Evolutionary conservation across 2,113 vertebrate species (phyloP), one percentile per base, ranked within the genome.

Genomic region (Oryzias curvinotus): DNA sequence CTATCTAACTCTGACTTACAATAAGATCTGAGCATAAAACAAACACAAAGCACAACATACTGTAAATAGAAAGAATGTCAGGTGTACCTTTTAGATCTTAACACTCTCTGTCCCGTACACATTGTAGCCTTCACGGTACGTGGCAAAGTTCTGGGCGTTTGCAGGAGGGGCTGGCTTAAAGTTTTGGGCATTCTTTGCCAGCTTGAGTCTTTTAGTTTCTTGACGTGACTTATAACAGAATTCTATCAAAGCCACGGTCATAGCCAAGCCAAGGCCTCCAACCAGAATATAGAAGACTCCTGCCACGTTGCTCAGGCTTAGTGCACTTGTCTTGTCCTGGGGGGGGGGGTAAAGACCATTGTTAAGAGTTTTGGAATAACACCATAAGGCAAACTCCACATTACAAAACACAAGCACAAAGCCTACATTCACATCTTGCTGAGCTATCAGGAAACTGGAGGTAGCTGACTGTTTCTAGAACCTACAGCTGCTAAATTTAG

Each of bases 231-330:
- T 99, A 92, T 98, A 99, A 92, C 97, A 99, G 92, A 99, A 99
- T 91, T 99, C 97, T 89, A 99, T 96, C 87, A 99, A 92, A 66
- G 97, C 97, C 92, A 99, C 97, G 55, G 98, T 98, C 97, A 99
- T 99, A 87, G 97, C 97, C 80, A 99, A 91, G 77, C 97, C 97
- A 19, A 99, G 95, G 82, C 97, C 97, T 75, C 97, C 97, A 1
- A 99, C 97, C 71, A 99, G 95, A 93, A 99, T 98, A 92, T 99
- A 99, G 92, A 99, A 99, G 89, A 99, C 97, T 21, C 97, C 97
- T 42, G 97, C 97, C 72, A 99, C 97, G 87, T 99, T 99, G 93
- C 97, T 99, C 85, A 99, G 92, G 89, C 97, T 99, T 86, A 99
- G 93, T 59, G 97, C 97, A 23, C 97, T 99, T 82, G 97, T 99